These are phyloP conservation scores for Zygogramma bicolorata DNA, from an alignment of 2,888 invertebrate species.

Conservation along the genomic window DNA sequence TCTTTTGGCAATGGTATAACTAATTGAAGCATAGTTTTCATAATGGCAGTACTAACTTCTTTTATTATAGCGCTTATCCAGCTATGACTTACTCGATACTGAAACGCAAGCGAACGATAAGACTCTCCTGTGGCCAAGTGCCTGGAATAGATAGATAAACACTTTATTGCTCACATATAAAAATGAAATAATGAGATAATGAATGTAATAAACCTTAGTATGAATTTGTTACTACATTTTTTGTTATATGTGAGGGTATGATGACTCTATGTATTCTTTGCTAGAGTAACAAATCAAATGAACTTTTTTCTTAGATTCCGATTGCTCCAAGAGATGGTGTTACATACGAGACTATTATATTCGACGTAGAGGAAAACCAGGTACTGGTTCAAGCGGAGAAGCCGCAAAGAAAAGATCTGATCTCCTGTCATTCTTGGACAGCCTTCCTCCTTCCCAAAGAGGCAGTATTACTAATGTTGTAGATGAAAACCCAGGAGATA, in stretches of 20 bases:
- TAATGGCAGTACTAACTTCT: slow-evolving; percentile 41
- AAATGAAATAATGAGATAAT: not conserved
- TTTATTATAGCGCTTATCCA: slow-evolving; percentile 38
- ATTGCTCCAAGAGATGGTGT: slow-evolving; percentile 57
- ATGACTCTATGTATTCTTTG: no score
- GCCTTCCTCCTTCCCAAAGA: slow-evolving; percentile 17
- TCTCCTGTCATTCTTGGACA: slow-evolving; percentile 37
- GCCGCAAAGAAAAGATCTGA: slow-evolving; percentile 54
- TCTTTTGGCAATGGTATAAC: not conserved
- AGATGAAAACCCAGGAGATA: not conserved
- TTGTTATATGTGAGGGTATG: no score
- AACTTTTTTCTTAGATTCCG: no score
- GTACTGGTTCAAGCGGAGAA: slow-evolving; percentile 52
- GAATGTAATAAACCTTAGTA: not conserved
- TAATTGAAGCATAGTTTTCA: slow-evolving; percentile 19
- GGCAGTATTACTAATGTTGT: slow-evolving; percentile 18
- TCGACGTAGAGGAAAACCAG: slow-evolving; percentile 54
- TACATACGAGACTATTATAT: slow-evolving; percentile 60
- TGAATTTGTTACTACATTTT: no score
- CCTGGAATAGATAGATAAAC: not conserved
- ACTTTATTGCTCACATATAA: not conserved
- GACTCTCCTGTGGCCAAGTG: slow-evolving; percentile 34
- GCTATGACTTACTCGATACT: slow-evolving; percentile 42
- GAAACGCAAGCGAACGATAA: slow-evolving; percentile 40
- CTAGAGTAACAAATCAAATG: no score